Base-by-base conservation (phyloP, 2,888 invertebrate genomes). In the Calliphora vomitoria region DNA sequence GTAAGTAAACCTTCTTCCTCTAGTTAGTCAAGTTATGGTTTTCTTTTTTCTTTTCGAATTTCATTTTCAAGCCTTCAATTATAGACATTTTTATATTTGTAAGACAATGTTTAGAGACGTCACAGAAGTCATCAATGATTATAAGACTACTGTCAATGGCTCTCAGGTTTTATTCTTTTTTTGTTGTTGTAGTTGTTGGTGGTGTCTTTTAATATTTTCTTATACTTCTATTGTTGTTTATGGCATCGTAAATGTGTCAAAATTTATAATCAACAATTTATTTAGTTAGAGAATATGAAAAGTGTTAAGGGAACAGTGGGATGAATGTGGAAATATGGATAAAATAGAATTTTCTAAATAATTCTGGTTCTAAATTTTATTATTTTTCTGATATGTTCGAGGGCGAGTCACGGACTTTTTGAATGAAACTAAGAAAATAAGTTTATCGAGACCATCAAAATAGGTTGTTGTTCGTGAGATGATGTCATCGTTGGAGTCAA, bases 191-290 rank as follows among this genome's bases (percentile, higher is more conserved):
- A 35, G 55, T 55, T 55, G 15, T 15, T 50, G n/a, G 8, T 47
- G 47, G 20, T 8, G 8, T 35, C 66, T 58, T 35, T 35, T 35
- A 20, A 15, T 15, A 35, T 62, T 62, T 41, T 53, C 10, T 55
- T 25, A 8, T 47, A n/a, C 41, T 76, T 69, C 75, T 41, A 69
- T 71, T 53, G 75, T 87, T 78, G 79, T 87, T 85, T 85, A 85
- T 85, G 68, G 62, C 82, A 79, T 87, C 87, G 74, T 87, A 80
- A 87, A 87, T 87, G 87, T 87, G 87, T 87, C 85, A 85, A 82
- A 85, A 85, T 80, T 85, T 66, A 75, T 87, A 79, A 85, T 66
- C 68, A 85, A 74, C 72, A 50, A 41, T 80, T 5, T 60, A 68
- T 41, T 11, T 50, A 60, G 38, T 71, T 50, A 31, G 4, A 47